Base-by-base conservation (phyloP, 2,797 vertebrate species). In the Chelmon rostratus region DNA sequence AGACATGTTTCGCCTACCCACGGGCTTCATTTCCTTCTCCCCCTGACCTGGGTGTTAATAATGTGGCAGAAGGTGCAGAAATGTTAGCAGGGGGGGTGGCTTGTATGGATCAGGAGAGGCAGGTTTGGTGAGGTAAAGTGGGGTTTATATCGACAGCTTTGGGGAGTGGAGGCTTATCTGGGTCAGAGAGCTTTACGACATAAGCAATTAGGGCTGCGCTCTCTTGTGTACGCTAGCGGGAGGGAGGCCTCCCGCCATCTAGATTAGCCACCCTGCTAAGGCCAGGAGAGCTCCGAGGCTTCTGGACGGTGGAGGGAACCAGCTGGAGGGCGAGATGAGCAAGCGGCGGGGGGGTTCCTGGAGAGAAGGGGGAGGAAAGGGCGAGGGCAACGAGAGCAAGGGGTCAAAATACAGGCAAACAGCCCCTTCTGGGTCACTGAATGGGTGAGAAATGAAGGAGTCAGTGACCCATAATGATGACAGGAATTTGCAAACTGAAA, bases 51-150 rank as follows among this genome's bases (percentile, higher is more conserved):
- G 79, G 77, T 85, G 87, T 91, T 90, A 88, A 87, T 87, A 82
- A 88, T 31, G 73, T 87, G 85, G 86, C 93, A 94, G 91, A 92
- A 94, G 93, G 91, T 82, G 88, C 76, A 73, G 78, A 88, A 78
- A 88, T 76, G 83, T 75, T 56, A 13, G 66, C 85, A 4, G 19
- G 87, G 83, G 85, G 84, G 78, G 67, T 37, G 79, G 79, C 85
- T 71, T 71, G 81, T 81, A 72, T 85, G 90, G 93, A 92, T 95
- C 90, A 94, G 89, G 78, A 84, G 82, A 88, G 92, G 91, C 94
- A 94, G 95, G 95, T 95, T 95, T 94, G 94, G 93, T 95, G 95
- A 95, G 95, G 95, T 95, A 95, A 96, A 95, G 92, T 94, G 93
- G 93, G 93, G 90, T 95, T 96, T 95, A 96, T 93, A 93, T 89